These are phyloP conservation scores for Hydrozoanthus tunicans DNA, from an alignment of 64 coral and sea anemone genomes.

Conservation along the genomic window DNA sequence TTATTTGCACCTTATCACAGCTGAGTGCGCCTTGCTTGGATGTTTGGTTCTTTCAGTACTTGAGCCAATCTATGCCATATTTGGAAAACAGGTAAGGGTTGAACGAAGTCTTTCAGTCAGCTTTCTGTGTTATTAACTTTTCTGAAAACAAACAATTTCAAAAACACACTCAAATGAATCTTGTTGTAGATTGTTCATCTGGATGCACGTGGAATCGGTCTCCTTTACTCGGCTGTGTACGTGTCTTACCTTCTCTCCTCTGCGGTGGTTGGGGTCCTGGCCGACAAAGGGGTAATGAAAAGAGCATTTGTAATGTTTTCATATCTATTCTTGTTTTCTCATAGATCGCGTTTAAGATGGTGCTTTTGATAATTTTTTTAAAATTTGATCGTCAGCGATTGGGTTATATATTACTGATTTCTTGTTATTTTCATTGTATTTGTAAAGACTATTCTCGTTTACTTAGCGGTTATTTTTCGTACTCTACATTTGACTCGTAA, in stretches of 20 bases:
- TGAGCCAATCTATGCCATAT: conserved; percentile 38
- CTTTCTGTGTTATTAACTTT: too few species aligned
- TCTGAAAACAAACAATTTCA: not conserved
- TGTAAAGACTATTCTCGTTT: too few species aligned
- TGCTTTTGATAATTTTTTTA: too few species aligned
- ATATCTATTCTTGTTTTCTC: too few species aligned
- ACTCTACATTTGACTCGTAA: too few species aligned
- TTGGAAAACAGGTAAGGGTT: conserved; percentile 23
- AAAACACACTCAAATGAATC: not conserved
- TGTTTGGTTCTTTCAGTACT: conserved; percentile 32
- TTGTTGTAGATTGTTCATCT: conserved; percentile 40
- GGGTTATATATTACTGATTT: too few species aligned
- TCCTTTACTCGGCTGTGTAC: conserved; percentile 40
- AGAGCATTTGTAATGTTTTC: not conserved
- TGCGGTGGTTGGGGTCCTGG: not conserved
- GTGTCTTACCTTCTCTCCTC: conserved; percentile 47
- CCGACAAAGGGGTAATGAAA: conserved; percentile 29
- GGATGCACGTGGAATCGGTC: conserved; percentile 19
- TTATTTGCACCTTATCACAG: not conserved
- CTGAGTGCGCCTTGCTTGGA: conserved; percentile 11
- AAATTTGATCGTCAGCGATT: too few species aligned
- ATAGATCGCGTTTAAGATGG: too few species aligned
- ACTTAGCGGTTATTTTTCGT: too few species aligned
- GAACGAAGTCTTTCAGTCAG: not conserved
- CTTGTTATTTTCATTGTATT: too few species aligned